A percentile compares a stretch with the other conserved stretches of the same genome.
Evolutionary conservation across 2,888 invertebrate genomes (phyloP).

Genomic region (Drosophila siamana): DNA sequence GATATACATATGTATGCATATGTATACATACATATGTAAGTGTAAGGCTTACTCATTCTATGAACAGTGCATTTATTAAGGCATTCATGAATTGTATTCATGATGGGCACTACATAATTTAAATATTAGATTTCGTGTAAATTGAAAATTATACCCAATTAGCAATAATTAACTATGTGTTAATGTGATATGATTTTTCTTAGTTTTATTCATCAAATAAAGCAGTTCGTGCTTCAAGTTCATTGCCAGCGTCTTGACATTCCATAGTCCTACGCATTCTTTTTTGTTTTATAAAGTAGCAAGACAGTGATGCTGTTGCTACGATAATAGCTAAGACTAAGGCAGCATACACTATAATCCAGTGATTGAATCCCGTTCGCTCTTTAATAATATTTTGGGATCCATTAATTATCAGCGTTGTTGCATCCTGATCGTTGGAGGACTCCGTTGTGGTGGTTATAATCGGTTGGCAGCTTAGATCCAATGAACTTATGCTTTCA

Average conservation of each 20-base stretch:
- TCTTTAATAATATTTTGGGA: not conserved
- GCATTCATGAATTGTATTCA: not conserved
- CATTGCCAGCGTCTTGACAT: not conserved
- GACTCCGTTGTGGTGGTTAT: conserved; percentile 2
- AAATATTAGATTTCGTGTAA: no score
- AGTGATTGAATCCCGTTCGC: not conserved
- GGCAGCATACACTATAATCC: not conserved
- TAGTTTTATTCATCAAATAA: not conserved
- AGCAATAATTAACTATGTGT: no score
- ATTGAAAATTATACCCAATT: no score
- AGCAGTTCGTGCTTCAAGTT: not conserved
- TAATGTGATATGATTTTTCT: no score
- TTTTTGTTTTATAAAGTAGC: not conserved
- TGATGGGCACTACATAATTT: not conserved
- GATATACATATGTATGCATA: not conserved
- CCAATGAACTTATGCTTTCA: not conserved
- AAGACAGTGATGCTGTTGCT: not conserved
- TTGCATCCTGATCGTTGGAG: not conserved
- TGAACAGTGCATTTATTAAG: not conserved
- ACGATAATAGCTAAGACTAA: not conserved
- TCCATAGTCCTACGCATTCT: not conserved
- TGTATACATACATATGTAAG: no score
- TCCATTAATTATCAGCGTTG: not conserved
- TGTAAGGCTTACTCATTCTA: not conserved
- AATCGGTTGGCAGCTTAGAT: conserved; percentile 15